Evolutionary conservation across 2,888 invertebrate species (phyloP), one percentile per base, ranked within the genome.

Genomic region (Diplazon laetatorius): DNA sequence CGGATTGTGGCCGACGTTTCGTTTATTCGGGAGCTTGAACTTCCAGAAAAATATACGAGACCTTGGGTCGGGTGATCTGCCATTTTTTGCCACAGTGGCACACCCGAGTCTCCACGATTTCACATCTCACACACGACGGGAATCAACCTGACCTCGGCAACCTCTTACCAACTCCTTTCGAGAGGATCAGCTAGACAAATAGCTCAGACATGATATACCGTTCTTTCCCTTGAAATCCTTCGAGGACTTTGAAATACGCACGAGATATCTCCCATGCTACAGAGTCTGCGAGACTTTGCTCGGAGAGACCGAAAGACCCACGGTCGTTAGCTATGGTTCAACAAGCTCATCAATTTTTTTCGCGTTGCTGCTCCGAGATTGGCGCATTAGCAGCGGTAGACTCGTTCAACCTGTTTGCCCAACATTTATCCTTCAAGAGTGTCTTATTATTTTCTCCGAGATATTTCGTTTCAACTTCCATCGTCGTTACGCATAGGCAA

Each of bases 171-270:
- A 63, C 78, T 80, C 69, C 69, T 82, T 82, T 84, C 81, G 80
- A 80, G 76, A 71, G 83, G 84, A 85, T 87, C 85, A 87, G 84
- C 85, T 85, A 86, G 87, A 88, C 87, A 87, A 89, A 88, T 88
- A 87, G 86, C 85, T 82, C 74, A 77, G 48, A 81, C 83, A 86
- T 87, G 87, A 88, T 88, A 85, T 86, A 86, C 85, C 83, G 85
- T 85, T 84, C 85, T 84, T 85, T 86, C 82, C 85, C 80, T 83
- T 82, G 83, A 87, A 87, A 74, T 57, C 66, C 57, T 73, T 63
- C 75, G 72, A 44, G 70, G 62, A 76, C 71, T 76, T 79, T 80
- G 59, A 65, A 74, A 72, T 76, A 77, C 78, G 76, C 78, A 74
- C 69, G 46, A 80, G 78, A 78, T 73, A 72, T 71, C 59, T n/a